Conservation (phyloP, 1,140 invertebrate genomes). For the Lucilia cuprina region DNA sequence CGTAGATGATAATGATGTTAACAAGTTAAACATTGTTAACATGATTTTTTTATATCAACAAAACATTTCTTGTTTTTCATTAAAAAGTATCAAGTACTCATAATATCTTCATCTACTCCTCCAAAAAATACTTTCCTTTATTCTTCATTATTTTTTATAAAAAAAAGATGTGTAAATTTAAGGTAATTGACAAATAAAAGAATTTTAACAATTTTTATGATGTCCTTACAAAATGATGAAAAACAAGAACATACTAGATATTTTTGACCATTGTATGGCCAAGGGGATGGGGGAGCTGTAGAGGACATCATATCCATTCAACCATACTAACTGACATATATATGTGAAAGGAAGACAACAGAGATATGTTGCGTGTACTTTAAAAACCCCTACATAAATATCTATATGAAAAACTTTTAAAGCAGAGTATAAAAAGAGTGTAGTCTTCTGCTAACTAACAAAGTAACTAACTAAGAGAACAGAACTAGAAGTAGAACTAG, state of each 20-base stretch:
- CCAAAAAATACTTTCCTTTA: neutral
- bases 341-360: neutral
- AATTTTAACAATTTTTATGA: constrained; percentile 31
- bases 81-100: neutral
- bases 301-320: neutral
- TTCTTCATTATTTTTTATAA: neutral
- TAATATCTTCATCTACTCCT: neutral
- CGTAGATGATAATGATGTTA: neutral
- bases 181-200: constrained; percentile 31
- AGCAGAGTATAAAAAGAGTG: too few species aligned
- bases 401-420: too few species aligned
- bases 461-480: too few species aligned
- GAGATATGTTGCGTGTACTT: too few species aligned
- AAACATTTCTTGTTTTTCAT: constrained; percentile 27
- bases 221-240: constrained; percentile 22
- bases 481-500: too few species aligned
- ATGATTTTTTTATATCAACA: constrained; percentile 17
- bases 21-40: constrained; percentile 25
- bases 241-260: neutral
- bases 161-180: constrained; percentile 21
- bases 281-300: neutral
- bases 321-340: neutral
- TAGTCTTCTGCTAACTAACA: too few species aligned
- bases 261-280: neutral
- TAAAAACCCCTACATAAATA: too few species aligned